Percentiles rank a stretch among this genome's conserved stretches.
Conservation (phyloP, 2,888 invertebrate species). For the Ellobium chinense region DNA sequence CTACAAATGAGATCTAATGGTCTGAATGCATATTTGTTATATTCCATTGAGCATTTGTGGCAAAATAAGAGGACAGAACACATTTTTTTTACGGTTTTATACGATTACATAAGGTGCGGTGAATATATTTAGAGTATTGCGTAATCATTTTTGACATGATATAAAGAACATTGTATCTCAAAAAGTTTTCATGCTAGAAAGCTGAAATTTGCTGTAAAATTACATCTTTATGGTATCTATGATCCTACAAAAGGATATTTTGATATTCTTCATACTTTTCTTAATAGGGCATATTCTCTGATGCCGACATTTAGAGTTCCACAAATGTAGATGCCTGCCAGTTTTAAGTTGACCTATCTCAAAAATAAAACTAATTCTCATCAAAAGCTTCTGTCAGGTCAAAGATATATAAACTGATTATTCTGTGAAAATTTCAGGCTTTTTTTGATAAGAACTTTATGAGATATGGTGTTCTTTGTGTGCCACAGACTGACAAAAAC, state of each 20-base stretch:
- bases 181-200: slow-evolving; percentile 1
- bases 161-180: neutral
- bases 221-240: neutral
- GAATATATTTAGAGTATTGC: neutral
- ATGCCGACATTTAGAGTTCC: neutral
- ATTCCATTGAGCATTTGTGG: neutral
- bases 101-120: neutral
- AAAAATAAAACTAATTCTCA: neutral
- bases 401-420: neutral
- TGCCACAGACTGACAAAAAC: neutral
- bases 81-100: neutral
- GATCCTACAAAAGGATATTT: neutral
- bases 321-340: neutral
- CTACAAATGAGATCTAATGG: neutral
- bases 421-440: neutral
- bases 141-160: slow-evolving; percentile 1
- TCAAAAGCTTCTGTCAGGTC: neutral
- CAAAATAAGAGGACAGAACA: neutral
- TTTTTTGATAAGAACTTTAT: neutral
- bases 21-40: neutral
- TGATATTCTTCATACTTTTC: neutral
- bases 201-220: neutral
- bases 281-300: neutral
- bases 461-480: neutral
- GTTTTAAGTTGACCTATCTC: neutral